Conservation (phyloP, 2,113 vertebrate species). For the Cricetomys ansorgei region DNA sequence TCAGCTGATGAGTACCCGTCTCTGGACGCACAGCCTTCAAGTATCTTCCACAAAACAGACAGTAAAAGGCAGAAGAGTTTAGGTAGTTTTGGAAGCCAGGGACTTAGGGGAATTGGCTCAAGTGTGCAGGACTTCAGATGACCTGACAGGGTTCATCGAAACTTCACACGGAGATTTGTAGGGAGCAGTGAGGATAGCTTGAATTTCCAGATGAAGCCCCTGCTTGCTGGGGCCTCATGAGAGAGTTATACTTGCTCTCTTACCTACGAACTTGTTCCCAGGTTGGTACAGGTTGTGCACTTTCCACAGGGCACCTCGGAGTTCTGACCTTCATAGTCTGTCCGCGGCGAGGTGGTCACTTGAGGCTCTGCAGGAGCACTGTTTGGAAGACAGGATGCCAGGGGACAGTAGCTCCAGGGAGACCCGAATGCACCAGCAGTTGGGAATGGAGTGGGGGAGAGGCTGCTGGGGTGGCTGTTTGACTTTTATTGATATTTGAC, state of each 20-base stretch:
- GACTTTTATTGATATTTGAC: not conserved
- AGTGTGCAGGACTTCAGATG: conserved; percentile 11
- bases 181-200: not conserved
- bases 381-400: accelerated
- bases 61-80: conserved; percentile 63
- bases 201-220: not conserved
- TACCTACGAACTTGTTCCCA: not conserved
- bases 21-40: conserved; percentile 74
- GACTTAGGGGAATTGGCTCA: not conserved
- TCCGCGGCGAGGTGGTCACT: accelerated
- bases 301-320: accelerated
- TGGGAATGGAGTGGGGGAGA: too few relatives aligned
- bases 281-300: accelerated
- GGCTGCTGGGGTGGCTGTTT: accelerated
- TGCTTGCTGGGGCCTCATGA: not conserved
- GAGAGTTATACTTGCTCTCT: accelerated
- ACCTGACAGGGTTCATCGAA: not conserved
- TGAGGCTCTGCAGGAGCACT: accelerated
- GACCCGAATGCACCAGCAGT: accelerated
- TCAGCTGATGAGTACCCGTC: conserved; percentile 77
- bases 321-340: accelerated
- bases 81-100: conserved; percentile 60
- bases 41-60: conserved; percentile 73
- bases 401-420: accelerated
- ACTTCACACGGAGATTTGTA: not conserved